Evolutionary conservation across 2,113 vertebrate genomes (phyloP), one percentile per base, ranked within the genome.

Genomic region (Cichladusa arquata): DNA sequence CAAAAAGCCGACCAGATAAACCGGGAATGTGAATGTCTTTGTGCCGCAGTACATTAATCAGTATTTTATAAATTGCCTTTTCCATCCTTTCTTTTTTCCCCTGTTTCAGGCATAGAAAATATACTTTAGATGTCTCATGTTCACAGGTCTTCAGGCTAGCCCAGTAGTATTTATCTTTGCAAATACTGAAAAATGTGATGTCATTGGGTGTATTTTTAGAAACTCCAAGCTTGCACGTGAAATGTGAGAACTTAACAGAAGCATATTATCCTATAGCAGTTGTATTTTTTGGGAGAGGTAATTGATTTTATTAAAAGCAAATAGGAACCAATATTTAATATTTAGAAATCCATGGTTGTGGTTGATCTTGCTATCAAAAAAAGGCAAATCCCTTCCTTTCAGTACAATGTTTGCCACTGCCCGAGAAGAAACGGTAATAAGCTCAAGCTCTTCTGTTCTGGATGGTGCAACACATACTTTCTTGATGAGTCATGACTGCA

Each of bases 401-500:
- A 24, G 31, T 82, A 29, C 18, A 29, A 31, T 15, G n/a, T 79
- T 73, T 94, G 51, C 19, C 12, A 14, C 66, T 38, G 38, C 31
- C 40, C 6, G 13, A 86, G 53, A 81, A 83, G 40, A 70, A 92
- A 48, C 25, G 48, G 47, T 34, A 51, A 70, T 73, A 69, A 58
- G 34, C 56, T 85, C 8, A 62, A 70, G 44, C 56, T 93, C 33
- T 74, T 83, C 66, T 73, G 16, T 72, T 96, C 76, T 90, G 90
- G n/a, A 25, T 88, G 71, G 64, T 92, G 90, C 60, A 86, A 45
- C 51, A 22, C 71, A 78, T 91, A 54, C 56, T 94, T 91, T 62
- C 38, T 51, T 90, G 88, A 80, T 93, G 93, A 95, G 72, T 96
- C 93, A 95, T 50, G 57, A 82, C 93, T 97, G 93, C 71, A 61